A percentile compares a stretch with the other conserved stretches of the same genome.
Conservation (phyloP, 2,113 vertebrate genomes). For the Hystrix cristata region DNA sequence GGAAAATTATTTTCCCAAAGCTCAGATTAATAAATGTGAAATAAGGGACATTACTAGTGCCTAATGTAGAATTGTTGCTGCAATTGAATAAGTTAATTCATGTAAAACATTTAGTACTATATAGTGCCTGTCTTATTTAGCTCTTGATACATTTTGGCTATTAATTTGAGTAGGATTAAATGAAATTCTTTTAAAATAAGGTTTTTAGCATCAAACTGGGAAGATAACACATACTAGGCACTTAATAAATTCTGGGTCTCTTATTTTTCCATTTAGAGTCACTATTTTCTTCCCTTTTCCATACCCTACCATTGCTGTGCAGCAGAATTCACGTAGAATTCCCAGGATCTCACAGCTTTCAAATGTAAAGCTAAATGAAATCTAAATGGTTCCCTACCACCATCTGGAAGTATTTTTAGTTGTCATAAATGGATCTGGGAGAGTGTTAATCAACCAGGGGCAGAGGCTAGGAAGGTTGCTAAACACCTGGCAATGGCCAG, state of each 20-base stretch:
- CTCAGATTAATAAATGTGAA: conserved; percentile 1
- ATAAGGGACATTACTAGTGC: background rate
- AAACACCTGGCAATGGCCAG: background rate
- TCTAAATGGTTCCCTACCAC: background rate
- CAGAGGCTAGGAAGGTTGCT: background rate
- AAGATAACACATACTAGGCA: background rate
- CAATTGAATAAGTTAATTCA: conserved; percentile 8
- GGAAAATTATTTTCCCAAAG: conserved; percentile 21
- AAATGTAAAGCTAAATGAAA: background rate
- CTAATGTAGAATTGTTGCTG: background rate
- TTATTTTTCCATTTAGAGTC: background rate
- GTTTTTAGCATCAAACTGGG: background rate
- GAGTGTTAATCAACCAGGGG: background rate
- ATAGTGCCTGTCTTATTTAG: background rate
- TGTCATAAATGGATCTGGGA: background rate
- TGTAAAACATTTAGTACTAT: conserved; percentile 31
- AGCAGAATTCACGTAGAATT: conserved; percentile 11
- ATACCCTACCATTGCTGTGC: background rate
- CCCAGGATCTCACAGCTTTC: background rate
- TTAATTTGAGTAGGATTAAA: conserved; percentile 42
- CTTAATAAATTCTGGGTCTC: background rate
- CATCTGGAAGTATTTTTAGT: background rate
- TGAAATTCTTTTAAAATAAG: conserved; percentile 18
- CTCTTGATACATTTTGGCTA: background rate
- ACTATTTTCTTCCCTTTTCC: background rate